These are phyloP conservation scores for Sylvilagus bachmani DNA, from an alignment of 2,113 vertebrate genomes.

Conservation along the genomic window DNA sequence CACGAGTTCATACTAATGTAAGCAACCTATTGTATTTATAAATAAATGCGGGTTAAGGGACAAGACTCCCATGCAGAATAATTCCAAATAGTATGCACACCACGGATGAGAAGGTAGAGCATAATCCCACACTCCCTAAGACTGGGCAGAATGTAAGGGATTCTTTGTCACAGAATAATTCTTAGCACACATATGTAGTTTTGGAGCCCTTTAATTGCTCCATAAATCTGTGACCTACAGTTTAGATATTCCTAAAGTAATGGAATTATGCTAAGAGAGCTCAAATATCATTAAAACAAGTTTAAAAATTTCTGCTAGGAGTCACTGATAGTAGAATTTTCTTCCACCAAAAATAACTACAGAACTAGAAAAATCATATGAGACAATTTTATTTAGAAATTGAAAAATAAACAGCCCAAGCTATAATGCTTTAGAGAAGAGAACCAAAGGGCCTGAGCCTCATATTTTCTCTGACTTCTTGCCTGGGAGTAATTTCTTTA, in stretches of 20 bases:
- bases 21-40: not conserved
- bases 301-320: not conserved
- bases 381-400: not conserved
- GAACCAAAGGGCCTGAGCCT: not conserved
- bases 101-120: not conserved
- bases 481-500: not conserved
- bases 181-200: not conserved
- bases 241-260: not conserved
- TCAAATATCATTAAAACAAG: slow-evolving; percentile 8
- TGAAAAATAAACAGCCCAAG: not conserved
- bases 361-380: not conserved
- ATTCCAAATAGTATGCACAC: not conserved
- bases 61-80: not conserved
- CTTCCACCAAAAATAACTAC: not conserved
- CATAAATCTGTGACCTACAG: not conserved
- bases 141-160: not conserved
- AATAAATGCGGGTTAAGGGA: not conserved
- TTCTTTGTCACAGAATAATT: not conserved
- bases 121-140: not conserved
- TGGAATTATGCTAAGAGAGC: not conserved
- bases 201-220: not conserved
- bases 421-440: slow-evolving; percentile 15
- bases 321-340: not conserved
- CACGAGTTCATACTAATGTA: not conserved
- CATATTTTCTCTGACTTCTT: not conserved